These are phyloP conservation scores for Resseliella maxima DNA, from an alignment of 2,888 invertebrate genomes.

Conservation along the genomic window DNA sequence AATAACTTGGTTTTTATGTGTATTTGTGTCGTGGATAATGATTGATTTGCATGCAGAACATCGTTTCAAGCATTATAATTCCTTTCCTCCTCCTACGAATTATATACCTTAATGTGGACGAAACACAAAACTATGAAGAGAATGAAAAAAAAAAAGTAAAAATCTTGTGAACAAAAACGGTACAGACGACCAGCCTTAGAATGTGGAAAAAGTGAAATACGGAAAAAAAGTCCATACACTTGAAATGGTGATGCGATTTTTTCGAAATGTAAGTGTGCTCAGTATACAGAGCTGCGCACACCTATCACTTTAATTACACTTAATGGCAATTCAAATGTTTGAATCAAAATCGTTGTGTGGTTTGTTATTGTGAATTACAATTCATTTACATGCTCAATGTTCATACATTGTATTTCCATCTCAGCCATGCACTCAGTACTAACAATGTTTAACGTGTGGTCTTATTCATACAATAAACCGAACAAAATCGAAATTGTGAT, in stretches of 20 bases:
- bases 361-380: not conserved
- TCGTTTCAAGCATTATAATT: constrained; percentile 34
- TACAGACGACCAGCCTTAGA: not conserved
- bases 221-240: not conserved
- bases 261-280: not conserved
- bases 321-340: constrained; percentile 33
- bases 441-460: constrained; percentile 4
- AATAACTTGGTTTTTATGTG: not conserved
- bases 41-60: constrained; percentile 28
- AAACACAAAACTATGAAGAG: not conserved
- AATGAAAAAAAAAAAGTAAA: not conserved
- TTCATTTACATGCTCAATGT: not conserved
- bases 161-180: constrained; percentile 20
- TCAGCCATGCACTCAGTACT: not conserved
- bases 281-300: not conserved
- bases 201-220: not conserved
- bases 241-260: not conserved
- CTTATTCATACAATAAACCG: not conserved
- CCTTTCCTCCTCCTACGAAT: constrained; percentile 5
- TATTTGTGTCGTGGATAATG: constrained; percentile 14
- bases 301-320: constrained; percentile 7
- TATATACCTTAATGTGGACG: not conserved
- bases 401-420: not conserved
- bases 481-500: constrained; percentile 34
- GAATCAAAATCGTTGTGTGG: not conserved